phyloP scores from a whole-genome alignment of 2,797 vertebrate species.

The Microcaecilia unicolor region DNA sequence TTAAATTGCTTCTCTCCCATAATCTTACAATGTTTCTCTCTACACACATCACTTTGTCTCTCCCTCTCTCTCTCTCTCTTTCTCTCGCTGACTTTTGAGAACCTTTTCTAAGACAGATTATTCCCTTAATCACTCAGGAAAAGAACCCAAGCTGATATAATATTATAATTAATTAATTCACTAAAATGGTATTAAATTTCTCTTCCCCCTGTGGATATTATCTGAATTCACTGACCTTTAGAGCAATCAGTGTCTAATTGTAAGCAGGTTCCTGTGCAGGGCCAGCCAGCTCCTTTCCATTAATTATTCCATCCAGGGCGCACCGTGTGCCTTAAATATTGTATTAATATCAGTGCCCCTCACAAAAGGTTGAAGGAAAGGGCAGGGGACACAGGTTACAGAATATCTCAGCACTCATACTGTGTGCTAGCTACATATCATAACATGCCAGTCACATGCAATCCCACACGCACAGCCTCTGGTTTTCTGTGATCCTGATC shows the following conservation, averaged over 20 bases:
- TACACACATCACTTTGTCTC: too few species aligned
- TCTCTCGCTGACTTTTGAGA: slow-evolving; percentile 23
- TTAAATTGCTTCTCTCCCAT: too few species aligned
- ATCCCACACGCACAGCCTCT: too few species aligned
- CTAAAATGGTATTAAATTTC: slow-evolving; percentile 98
- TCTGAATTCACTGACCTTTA: slow-evolving; percentile 99
- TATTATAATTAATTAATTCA: slow-evolving; percentile 99
- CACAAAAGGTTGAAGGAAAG: slow-evolving; percentile 30
- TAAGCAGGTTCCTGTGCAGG: slow-evolving; percentile 83
- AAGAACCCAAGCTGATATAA: slow-evolving; percentile 93
- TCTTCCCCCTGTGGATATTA: slow-evolving; percentile 95
- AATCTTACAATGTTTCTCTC: slow-evolving; percentile 32
- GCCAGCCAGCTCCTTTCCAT: slow-evolving; percentile 79
- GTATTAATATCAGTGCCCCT: slow-evolving; percentile 62
- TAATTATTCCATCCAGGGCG: slow-evolving; percentile 70
- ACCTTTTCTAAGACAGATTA: slow-evolving; percentile 57
- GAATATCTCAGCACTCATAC: too few species aligned
- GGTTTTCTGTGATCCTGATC: too few species aligned
- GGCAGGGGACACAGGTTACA: too few species aligned
- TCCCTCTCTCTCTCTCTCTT: slow-evolving; percentile 26
- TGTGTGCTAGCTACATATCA: too few species aligned
- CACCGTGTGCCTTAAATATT: slow-evolving; percentile 64
- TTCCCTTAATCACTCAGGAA: slow-evolving; percentile 98
- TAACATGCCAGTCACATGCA: too few species aligned
- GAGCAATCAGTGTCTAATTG: slow-evolving; percentile 96